Evolutionary conservation across 1,140 invertebrate species (phyloP).

Genomic region (Cotesia chilonis): DNA sequence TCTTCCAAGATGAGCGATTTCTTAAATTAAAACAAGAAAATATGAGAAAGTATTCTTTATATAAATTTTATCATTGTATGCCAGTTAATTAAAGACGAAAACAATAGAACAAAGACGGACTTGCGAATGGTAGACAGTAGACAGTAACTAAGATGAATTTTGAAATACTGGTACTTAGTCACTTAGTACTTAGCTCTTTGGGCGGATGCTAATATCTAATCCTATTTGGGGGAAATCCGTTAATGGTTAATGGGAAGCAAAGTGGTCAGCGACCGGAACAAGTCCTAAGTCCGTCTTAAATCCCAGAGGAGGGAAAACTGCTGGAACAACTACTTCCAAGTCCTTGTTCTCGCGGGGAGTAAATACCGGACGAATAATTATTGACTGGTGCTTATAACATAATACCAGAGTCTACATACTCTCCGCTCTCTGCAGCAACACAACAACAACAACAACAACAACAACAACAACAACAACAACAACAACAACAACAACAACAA

Average conservation of each 20-base stretch:
- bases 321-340: conserved; percentile 1
- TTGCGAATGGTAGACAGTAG: too few relatives aligned
- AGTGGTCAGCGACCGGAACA: conserved; percentile 66
- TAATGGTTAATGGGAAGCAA: conserved; percentile 67
- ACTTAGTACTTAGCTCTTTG: background rate
- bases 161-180: background rate
- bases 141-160: too few relatives aligned
- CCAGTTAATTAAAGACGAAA: too few relatives aligned
- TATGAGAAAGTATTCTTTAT: too few relatives aligned
- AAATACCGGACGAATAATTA: conserved; percentile 62
- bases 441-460: too few relatives aligned
- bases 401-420: background rate
- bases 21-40: too few relatives aligned
- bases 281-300: conserved; percentile 67
- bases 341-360: conserved; percentile 50
- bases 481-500: too few relatives aligned
- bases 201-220: conserved; percentile 51
- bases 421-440: too few relatives aligned
- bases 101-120: too few relatives aligned
- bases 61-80: too few relatives aligned
- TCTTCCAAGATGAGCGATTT: too few relatives aligned
- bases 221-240: conserved; percentile 65
- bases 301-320: conserved; percentile 53
- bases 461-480: too few relatives aligned
- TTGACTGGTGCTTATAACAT: conserved; percentile 48